Percentiles rank a stretch among this genome's conserved stretches.
Evolutionary conservation across 2,797 vertebrate species (phyloP).

Genomic region (Sebastes nivosus): DNA sequence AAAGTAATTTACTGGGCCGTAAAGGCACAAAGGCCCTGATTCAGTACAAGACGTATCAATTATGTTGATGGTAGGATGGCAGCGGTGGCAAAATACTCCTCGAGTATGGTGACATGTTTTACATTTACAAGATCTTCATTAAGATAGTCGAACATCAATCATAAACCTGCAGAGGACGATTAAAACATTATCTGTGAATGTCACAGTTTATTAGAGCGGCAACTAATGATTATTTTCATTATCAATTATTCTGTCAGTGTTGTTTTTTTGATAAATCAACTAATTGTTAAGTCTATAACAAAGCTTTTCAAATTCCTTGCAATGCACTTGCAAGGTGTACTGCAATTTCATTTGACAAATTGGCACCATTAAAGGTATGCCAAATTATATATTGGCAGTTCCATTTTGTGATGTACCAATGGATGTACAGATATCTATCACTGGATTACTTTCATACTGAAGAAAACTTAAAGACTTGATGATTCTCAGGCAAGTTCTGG

Average conservation of each 20-base stretch:
- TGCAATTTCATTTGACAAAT: not conserved
- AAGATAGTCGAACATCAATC: not conserved
- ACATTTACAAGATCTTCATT: not conserved
- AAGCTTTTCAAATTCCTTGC: not conserved
- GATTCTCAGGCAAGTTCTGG: not conserved
- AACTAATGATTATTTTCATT: not conserved
- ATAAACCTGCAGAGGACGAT: not conserved
- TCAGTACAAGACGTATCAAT: constrained; percentile 38
- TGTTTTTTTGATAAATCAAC: not conserved
- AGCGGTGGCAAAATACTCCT: not conserved
- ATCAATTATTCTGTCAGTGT: not conserved
- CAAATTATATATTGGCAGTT: not conserved
- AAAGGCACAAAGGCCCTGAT: constrained; percentile 38
- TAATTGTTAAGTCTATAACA: not conserved
- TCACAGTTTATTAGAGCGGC: not conserved
- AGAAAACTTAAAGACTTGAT: not conserved
- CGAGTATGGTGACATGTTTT: not conserved
- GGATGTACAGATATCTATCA: not conserved
- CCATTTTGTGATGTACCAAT: not conserved
- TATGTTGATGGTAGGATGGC: not conserved
- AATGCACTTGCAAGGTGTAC: too few relatives aligned
- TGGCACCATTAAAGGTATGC: not conserved
- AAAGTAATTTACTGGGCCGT: constrained; percentile 69
- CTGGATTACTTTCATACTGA: not conserved
- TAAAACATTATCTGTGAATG: not conserved